A percentile compares a stretch with the other conserved stretches of the same genome.
Evolutionary conservation across 2,113 vertebrate genomes (phyloP).

Genomic region (Tympanuchus pallidicinctus): DNA sequence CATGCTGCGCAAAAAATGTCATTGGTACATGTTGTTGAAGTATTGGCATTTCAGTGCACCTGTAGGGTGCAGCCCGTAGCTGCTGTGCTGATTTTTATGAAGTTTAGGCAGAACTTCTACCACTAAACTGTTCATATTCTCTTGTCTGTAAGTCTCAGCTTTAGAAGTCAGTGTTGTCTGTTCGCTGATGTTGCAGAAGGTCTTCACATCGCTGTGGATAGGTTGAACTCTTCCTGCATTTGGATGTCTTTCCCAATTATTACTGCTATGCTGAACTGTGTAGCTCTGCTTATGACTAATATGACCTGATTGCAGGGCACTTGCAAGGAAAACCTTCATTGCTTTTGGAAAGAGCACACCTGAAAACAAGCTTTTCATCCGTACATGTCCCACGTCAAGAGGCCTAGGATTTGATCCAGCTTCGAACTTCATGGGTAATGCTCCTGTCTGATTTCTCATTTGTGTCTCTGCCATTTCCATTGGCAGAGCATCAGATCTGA

Average conservation of each 20-base stretch:
- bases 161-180: background rate
- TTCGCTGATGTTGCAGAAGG: background rate
- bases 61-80: rapidly evolving
- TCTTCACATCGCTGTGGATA: background rate
- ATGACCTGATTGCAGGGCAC: background rate
- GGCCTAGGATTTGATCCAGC: constrained; percentile 31
- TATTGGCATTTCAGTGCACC: background rate
- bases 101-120: background rate
- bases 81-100: background rate
- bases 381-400: background rate
- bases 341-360: background rate
- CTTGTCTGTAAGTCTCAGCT: background rate
- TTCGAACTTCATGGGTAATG: constrained; percentile 26
- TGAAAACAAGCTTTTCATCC: background rate
- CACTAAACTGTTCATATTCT: no score
- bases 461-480: constrained; percentile 50
- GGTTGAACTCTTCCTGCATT: background rate
- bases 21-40: background rate
- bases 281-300: background rate
- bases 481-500: constrained; percentile 41
- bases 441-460: constrained; percentile 35
- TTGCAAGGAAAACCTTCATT: background rate
- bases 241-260: background rate
- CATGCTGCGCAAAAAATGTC: background rate
- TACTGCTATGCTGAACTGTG: background rate